Conservation (phyloP, 2,113 vertebrate genomes). For the Holacanthus passer region DNA sequence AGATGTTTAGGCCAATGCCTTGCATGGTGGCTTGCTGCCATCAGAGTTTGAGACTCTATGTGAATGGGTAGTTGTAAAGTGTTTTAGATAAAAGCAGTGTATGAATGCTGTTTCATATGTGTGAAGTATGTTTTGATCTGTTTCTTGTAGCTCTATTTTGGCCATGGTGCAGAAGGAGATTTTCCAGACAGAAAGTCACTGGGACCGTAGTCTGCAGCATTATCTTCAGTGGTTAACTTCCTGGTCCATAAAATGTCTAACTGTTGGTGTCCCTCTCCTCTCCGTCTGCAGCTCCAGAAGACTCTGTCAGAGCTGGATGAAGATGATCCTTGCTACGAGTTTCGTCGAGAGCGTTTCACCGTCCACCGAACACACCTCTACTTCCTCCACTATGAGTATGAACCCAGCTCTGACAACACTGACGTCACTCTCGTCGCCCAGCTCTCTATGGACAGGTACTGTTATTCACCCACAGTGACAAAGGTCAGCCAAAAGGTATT, state of each 20-base stretch:
- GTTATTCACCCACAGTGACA: neutral
- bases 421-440: slow-evolving; percentile 97
- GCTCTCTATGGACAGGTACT: slow-evolving; percentile 98
- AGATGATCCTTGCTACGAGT: slow-evolving; percentile 98
- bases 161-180: neutral
- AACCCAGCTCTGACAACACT: slow-evolving; percentile 87
- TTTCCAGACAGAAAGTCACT: neutral
- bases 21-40: neutral
- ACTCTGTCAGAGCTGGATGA: slow-evolving; percentile 96
- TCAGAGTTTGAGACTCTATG: neutral
- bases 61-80: neutral
- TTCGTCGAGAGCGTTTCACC: slow-evolving; percentile 95
- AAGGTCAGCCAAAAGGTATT: neutral
- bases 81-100: neutral
- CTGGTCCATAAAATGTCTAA: neutral
- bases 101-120: neutral
- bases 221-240: neutral
- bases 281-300: slow-evolving; percentile 93
- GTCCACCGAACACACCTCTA: slow-evolving; percentile 97
- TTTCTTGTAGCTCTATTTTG: neutral
- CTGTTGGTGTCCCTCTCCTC: neutral
- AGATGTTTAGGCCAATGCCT: neutral
- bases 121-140: too few relatives aligned
- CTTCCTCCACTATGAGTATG: slow-evolving; percentile 95
- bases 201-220: neutral